Evolutionary conservation across 2,797 vertebrate species (phyloP).

Genomic region (Pseudochirops corinnae): DNA sequence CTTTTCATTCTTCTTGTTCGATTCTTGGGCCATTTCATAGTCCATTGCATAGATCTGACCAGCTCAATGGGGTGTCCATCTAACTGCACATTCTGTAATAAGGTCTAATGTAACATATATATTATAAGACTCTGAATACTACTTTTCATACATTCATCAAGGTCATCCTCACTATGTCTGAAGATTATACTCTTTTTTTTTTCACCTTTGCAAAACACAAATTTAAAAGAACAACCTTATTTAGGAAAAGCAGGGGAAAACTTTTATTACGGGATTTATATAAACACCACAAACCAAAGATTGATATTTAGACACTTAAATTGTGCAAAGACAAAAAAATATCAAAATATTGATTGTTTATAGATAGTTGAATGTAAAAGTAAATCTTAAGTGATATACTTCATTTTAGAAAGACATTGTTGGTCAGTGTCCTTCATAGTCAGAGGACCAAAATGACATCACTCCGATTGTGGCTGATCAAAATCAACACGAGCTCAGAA

Average conservation of each 20-base stretch:
- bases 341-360: not conserved
- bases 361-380: not conserved
- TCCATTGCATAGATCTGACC: not conserved
- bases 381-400: not conserved
- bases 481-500: not conserved
- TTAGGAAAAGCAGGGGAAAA: not conserved
- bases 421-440: not conserved
- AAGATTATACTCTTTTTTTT: not conserved
- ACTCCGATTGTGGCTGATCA: not conserved
- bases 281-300: not conserved
- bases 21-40: not conserved
- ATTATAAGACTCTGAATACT: not conserved
- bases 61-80: not conserved
- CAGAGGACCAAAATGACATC: not conserved
- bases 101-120: not conserved
- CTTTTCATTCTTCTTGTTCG: not conserved
- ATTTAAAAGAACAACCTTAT: not conserved
- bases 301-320: not conserved
- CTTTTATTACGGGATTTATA: not conserved
- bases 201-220: not conserved
- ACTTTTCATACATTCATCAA: not conserved
- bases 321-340: not conserved
- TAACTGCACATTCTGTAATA: not conserved
- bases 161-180: not conserved
- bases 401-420: not conserved